Evolutionary conservation across 37 sponge, comb jelly and placozoan species (phyloP), one percentile per base, ranked within the genome.

Genomic region (Oscarella lobularis): DNA sequence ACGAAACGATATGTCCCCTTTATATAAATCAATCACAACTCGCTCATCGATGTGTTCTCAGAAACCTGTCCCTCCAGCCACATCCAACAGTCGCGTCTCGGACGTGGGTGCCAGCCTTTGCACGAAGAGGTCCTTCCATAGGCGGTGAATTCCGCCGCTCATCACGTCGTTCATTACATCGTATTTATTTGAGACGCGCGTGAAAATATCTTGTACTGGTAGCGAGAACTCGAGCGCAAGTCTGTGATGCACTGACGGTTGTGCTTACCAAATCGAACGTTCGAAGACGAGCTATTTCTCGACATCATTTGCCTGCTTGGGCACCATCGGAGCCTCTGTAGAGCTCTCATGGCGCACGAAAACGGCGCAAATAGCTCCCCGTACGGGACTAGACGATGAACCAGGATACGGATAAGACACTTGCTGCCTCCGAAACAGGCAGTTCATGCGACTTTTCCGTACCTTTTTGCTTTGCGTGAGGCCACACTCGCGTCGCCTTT

Each of bases 81-180:
- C 89, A 72, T 88, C 89, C 4, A 88, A 77, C 38, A 81, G 48
- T 9, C 38, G 77, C 36, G 80, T 73, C 60, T 39, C 55, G 0
- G 82, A 69, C 20, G 78, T n/a, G 2, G 85, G 82, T 31, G 40
- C 80, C 38, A 84, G 48, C 37, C 37, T 35, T 35, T 14, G 27
- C 6, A 84, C 82, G 78, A 88, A 88, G 14, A 38, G 33, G 33
- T 85, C 83, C 54, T 88, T 88, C 89, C 89, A 88, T 20, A 84
- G 75, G 0, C 85, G 69, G 67, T 88, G 89, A 3, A 88, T 39
- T 27, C 89, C 89, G 5, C 78, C 36, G 1, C 81, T 81, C 89
- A 88, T 88, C 30, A 79, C 66, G 38, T 88, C 89, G 68, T 88
- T 88, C 89, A 88, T 88, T 35, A 88, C 39, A 60, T 88, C 85